Evolutionary conservation across 2,888 invertebrate species (phyloP).

Genomic region (Trichopoda pennipes): DNA sequence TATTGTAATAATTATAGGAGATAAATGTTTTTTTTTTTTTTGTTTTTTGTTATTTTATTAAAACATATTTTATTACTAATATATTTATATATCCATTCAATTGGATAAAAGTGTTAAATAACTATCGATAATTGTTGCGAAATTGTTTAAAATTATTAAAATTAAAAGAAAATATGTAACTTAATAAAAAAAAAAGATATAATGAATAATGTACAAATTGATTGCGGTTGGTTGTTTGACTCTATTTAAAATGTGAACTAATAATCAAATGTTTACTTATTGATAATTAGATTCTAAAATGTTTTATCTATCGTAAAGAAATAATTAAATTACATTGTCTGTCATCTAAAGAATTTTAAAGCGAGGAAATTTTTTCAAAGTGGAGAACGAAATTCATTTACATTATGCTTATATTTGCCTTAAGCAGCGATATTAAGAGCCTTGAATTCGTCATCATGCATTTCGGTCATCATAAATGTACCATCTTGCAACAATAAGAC

Average conservation of each 20-base stretch:
- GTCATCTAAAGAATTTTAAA: constrained; percentile 50
- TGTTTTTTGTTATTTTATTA: constrained; percentile 31
- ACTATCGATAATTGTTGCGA: constrained; percentile 26
- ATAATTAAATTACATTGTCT: constrained; percentile 54
- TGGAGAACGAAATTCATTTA: constrained; percentile 25
- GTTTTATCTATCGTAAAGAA: constrained; percentile 19
- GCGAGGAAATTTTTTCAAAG: constrained; percentile 39
- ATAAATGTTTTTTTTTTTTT: constrained; percentile 27
- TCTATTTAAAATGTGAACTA: constrained; percentile 22
- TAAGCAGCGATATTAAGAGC: constrained; percentile 80
- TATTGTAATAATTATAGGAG: constrained; percentile 37
- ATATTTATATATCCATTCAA: constrained; percentile 56
- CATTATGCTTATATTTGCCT: constrained; percentile 58
- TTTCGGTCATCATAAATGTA: constrained; percentile 92
- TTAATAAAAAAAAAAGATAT: constrained; percentile 44
- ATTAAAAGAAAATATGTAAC: constrained; percentile 46
- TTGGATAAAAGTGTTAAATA: constrained; percentile 54
- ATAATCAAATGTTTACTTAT: constrained; percentile 17
- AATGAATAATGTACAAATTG: constrained; percentile 59
- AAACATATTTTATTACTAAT: constrained; percentile 32
- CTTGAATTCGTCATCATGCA: constrained; percentile 90
- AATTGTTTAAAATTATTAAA: constrained; percentile 19
- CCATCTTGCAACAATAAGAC: constrained; percentile 92
- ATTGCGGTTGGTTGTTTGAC: constrained; percentile 6
- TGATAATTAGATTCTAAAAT: constrained; percentile 35